Base-by-base conservation (phyloP, 2,113 vertebrate genomes). In the Bufo gargarizans region DNA sequence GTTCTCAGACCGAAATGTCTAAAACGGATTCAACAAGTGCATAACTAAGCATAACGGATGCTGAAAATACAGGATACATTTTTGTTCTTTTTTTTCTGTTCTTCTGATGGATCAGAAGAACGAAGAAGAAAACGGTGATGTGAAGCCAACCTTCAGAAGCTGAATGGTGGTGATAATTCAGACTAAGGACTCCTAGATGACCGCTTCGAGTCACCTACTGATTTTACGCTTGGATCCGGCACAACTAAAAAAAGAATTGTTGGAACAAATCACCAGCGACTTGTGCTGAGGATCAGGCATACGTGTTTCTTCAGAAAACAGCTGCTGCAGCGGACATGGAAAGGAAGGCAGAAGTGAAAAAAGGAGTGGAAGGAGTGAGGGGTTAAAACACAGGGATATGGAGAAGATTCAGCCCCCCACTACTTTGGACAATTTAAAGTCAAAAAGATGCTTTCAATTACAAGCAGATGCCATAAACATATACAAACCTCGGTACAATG, bases 401-500 rank as follows among this genome's bases (percentile, higher is more conserved):
- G 72, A 50, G 47, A 4, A 7, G 72, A 49, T 50, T 17, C 72
- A 49, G 8, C 72, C 17, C 47, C 72, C 50, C 45, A 50, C 16
- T 16, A 20, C 72, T 2, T 47, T 47, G 47, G 33, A 74, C 71
- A 47, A 49, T 11, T 10, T 33, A 4, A 22, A n/a, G 1, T 7
- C 20, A 65, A 5, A 7, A 65, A 43, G 11, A 71, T 74, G 14
- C 43, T 17, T 2, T 47, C 43, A 74, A 74, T 49, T 74, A 49
- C 71, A 74, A 74, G 71, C 71, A 74, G 71, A 74, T 74, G 71
- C 45, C 1, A 74, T 49, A 74, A 74, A 49, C 71, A 45, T 72
- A 47, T 16, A 74, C 71, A 74, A 47, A 47, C 71, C 43, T 17
- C 69, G 1, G 8, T 45, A 19, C 17, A 17, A 49, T 6, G 13